Evolutionary conservation across 2,797 vertebrate species (phyloP), one percentile per base, ranked within the genome.

Genomic region (Diplodus puntazzo): DNA sequence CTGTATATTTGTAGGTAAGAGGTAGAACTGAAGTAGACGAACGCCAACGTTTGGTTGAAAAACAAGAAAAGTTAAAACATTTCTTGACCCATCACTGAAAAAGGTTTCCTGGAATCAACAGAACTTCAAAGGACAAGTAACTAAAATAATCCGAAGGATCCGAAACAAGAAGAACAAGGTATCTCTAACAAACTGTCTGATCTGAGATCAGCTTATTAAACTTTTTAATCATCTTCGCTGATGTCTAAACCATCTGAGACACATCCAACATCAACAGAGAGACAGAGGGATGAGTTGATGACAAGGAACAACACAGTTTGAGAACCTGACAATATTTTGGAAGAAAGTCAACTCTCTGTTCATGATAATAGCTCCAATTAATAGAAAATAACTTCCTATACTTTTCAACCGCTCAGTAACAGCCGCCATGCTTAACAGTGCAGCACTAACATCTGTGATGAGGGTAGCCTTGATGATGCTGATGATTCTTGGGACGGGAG

Each of bases 1-100:
- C n/a, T 13, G 43, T 20, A 23, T 46, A 30, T 27, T 3, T 39
- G 17, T 42, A 34, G 25, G 65, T 61, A 71, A 58, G 68, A 77
- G 1, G 18, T 13, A 11, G 57, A 79, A 46, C 20, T 74, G 6
- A 68, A 27, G 23, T n/a, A 42, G 69, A 87, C 81, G 43, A 85
- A 73, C 4, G 57, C 84, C 82, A 79, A 18, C 2, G 1, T 82
- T 20, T 79, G 81, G 80, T 87, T 76, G 69, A 79, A 45, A 27
- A 55, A 52, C 27, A 30, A 55, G 53, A 59, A 68, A 21, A 20
- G 16, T 39, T 60, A 5, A 39, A n/a, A 42, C 69, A 55, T 12
- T 25, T 59, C 8, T 23, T 34, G 27, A 48, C 2, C 58, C 43
- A 27, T 79, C 23, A 13, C 46, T 43, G 23, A 74, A 75, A 75